Base-by-base conservation (phyloP, 2,888 invertebrate genomes). In the Clitarchus hookeri region DNA sequence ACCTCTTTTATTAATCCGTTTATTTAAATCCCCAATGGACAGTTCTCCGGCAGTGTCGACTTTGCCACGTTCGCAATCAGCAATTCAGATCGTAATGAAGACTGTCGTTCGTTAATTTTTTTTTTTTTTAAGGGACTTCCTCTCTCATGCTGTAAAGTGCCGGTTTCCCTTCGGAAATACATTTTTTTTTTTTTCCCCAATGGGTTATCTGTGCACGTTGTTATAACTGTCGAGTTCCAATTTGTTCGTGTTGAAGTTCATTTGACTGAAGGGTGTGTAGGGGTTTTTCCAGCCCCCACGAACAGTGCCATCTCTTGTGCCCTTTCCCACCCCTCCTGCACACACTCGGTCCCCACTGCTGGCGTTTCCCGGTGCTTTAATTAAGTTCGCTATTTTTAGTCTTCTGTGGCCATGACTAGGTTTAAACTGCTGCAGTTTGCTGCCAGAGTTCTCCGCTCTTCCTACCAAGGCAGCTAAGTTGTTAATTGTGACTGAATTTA, bases 41-140 rank as follows among this genome's bases (percentile, higher is more conserved):
- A n/a, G 8, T n/a, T 65, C 65, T 65, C 23, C 16, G 16, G n/a
- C 23, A 65, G 3, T n/a, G 65, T 65, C 23, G n/a, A 19, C 1
- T 23, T 65, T 19, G 11, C n/a, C 65, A n/a, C 65, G 19, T 16
- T 65, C 65, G 65, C 19, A 65, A 23, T 65, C 23, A 19, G 65
- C 65, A 65, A 65, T 65, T n/a, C 65, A 65, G 65, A 65, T 19
- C 65, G 65, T 65, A 65, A 65, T 65, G 65, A 65, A 65, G 65
- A 65, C 6, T 65, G 65, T 65, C 19, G n/a, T 16, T 23, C 1
- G 65, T 65, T 6, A 65, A 11, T 65, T 65, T 65, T 65, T 65
- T 65, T 65, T 65, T 65, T 65, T 65, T 53, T 2, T 65, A n/a
- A 16, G 8, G 2, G 65, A 23, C n/a, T 65, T 65, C 13, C 12